These are phyloP conservation scores for Melanotus villosus DNA, from an alignment of 2,888 invertebrate species.

Conservation along the genomic window DNA sequence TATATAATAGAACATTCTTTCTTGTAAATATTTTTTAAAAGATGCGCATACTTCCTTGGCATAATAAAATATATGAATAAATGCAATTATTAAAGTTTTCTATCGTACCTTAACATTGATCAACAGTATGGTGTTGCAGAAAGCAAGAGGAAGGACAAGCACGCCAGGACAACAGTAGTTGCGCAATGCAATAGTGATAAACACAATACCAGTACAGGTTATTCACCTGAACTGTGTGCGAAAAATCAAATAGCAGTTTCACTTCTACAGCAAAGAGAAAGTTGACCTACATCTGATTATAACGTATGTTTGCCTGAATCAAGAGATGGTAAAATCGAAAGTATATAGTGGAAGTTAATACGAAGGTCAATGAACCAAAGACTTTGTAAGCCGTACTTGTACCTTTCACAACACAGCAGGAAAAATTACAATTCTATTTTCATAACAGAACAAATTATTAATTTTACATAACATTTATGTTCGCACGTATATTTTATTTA, in stretches of 20 bases:
- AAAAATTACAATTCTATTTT: not conserved
- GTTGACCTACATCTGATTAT: constrained; percentile 66
- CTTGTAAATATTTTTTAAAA: too few relatives aligned
- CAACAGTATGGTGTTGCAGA: constrained; percentile 46
- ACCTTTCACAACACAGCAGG: constrained; percentile 40
- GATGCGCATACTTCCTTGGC: too few relatives aligned
- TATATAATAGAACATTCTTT: too few relatives aligned
- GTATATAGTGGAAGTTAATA: constrained; percentile 52
- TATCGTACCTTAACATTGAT: constrained; percentile 54
- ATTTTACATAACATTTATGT: too few relatives aligned
- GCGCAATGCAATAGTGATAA: constrained; percentile 60
- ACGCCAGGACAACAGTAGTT: constrained; percentile 59
- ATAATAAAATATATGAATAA: too few relatives aligned
- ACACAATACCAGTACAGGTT: constrained; percentile 64
- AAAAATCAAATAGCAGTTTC: constrained; percentile 68
- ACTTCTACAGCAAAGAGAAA: constrained; percentile 68
- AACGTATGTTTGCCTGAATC: constrained; percentile 50
- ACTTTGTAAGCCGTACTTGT: constrained; percentile 18
- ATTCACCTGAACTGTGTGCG: constrained; percentile 67
- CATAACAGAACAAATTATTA: not conserved
- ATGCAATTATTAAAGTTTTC: too few relatives aligned
- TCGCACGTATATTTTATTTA: too few relatives aligned
- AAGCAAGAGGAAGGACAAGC: constrained; percentile 62
- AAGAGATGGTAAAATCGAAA: constrained; percentile 56
- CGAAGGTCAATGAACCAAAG: constrained; percentile 29